Base-by-base conservation (phyloP, 2,113 vertebrate genomes). In the Corvus hawaiiensis region DNA sequence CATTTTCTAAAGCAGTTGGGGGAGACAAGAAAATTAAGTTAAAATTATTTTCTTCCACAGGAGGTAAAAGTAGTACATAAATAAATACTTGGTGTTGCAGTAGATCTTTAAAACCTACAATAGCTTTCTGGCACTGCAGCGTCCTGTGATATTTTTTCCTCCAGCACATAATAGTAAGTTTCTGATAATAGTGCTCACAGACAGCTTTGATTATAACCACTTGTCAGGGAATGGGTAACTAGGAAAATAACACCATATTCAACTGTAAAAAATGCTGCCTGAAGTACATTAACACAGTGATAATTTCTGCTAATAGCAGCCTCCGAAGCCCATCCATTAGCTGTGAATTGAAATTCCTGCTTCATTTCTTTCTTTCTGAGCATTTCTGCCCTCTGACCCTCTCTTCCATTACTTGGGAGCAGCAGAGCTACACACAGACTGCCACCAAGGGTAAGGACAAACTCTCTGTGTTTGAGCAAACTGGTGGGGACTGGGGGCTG, bases 171-270 rank as follows among this genome's bases (percentile, higher is more conserved):
- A 91, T 94, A 96, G 96, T 97, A 96, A 97, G 83, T 93, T 94
- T 88, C 87, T 97, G 96, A 93, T 96, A 92, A 95, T 89, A 93
- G 95, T 62, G 85, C 91, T 97, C 94, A 95, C 95, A 96, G 96
- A 97, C 91, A 96, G 94, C 94, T 96, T 92, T 96, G 94, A 97
- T 97, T 96, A 97, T 96, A 96, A 96, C 83, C 96, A 88, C 90
- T 97, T 95, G 92, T 95, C 95, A 94, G 41, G 51, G 95, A 96
- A 92, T 68, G 87, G 96, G 82, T 94, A 88, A 74, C 86, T 78
- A 84, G 89, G 92, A 97, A 98, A 97, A 97, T 94, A 92, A 93
- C 85, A 95, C 94, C 72, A 15, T 67, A 86, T 93, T 96, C 95
- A 97, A 93, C 94, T 90, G 88, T 78, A 94, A 89, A 86, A 92